phyloP scores from a whole-genome alignment of 2,113 vertebrate genomes.

The Rhadina sibilatrix region DNA sequence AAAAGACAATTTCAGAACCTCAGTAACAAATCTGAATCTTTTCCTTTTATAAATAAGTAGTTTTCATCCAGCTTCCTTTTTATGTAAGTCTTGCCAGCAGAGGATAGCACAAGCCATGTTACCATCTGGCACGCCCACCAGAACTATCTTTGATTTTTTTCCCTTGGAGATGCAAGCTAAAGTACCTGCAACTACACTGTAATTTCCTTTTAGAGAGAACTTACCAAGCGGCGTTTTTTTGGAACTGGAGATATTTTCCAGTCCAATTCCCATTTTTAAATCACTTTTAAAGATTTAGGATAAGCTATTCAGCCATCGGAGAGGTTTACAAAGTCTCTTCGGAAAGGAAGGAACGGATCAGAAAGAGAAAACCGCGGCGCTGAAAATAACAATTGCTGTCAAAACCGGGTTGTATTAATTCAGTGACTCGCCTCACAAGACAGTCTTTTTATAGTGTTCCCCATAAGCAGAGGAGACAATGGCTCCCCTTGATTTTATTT shows the following conservation, averaged over 20 bases:
- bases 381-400: constrained; percentile 29
- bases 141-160: constrained; percentile 62
- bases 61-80: not conserved
- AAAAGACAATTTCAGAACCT: not conserved
- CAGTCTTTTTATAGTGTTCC: constrained; percentile 23
- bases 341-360: not conserved
- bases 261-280: not conserved
- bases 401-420: not conserved
- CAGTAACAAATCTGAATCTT: not conserved
- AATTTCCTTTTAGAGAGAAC: not conserved
- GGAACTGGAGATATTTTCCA: not conserved
- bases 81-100: constrained; percentile 10
- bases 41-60: not conserved
- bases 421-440: constrained; percentile 13
- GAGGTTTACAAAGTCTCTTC: not conserved
- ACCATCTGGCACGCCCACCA: constrained; percentile 64
- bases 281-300: not conserved
- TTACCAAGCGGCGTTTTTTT: not conserved
- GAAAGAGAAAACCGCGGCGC: accelerated
- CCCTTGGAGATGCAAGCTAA: constrained; percentile 24
- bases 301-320: not conserved
- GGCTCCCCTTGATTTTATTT: not conserved
- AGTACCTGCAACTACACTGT: constrained; percentile 6
- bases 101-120: not conserved
- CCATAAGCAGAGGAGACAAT: constrained; percentile 5